These are phyloP conservation scores for Eulemur mongoz DNA, from an alignment of 2,797 vertebrate species.

Conservation along the genomic window DNA sequence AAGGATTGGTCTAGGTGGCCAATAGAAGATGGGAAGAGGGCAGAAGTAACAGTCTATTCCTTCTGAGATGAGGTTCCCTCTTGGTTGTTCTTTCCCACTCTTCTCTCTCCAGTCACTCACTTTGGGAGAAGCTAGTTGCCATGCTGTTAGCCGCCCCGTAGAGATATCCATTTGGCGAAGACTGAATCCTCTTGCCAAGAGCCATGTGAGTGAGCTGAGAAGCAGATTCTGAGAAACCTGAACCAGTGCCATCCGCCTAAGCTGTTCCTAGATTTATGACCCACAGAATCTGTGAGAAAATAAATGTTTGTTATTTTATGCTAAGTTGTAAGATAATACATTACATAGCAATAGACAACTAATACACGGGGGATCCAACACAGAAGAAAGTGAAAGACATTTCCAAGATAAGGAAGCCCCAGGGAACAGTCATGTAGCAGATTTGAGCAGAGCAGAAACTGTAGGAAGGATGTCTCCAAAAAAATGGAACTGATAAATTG, in stretches of 20 bases:
- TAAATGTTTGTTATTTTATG: neutral
- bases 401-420: neutral
- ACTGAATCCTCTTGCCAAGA: neutral
- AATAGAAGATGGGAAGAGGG: neutral
- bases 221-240: neutral
- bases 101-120: neutral
- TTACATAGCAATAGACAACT: neutral
- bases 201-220: neutral
- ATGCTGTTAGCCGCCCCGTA: neutral
- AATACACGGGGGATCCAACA: neutral
- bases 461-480: neutral
- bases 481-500: neutral
- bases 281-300: neutral
- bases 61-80: neutral
- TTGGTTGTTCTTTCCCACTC: neutral
- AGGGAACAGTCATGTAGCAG: neutral
- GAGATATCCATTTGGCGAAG: neutral
- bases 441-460: neutral
- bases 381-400: neutral
- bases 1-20: neutral
- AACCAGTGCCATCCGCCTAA: neutral
- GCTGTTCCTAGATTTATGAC: neutral
- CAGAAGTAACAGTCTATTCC: neutral
- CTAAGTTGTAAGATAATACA: neutral
- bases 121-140: neutral